phyloP scores from a whole-genome alignment of 1,140 invertebrate species.

The Bombus balteatus region DNA sequence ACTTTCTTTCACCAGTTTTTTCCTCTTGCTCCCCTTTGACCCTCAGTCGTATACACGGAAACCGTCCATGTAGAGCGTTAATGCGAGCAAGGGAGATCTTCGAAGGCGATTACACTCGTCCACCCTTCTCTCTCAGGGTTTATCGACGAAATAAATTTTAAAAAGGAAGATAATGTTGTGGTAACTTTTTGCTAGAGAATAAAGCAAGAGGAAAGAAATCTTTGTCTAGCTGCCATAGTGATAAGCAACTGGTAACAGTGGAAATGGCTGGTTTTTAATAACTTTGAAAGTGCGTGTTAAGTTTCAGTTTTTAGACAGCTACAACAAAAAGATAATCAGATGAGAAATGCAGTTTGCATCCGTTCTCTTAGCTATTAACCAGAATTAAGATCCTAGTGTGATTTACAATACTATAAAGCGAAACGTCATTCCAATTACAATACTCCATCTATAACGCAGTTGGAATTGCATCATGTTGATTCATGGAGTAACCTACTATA shows the following conservation, averaged over 20 bases:
- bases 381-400: not conserved
- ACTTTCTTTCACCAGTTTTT: not conserved
- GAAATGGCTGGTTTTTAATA: not conserved
- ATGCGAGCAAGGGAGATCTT: not conserved
- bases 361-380: not conserved
- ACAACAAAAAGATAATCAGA: not conserved
- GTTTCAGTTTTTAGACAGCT: too few relatives aligned
- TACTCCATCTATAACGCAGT: not conserved
- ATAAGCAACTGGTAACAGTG: not conserved
- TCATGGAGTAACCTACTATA: not conserved
- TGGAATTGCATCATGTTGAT: not conserved
- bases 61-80: conserved; percentile 8
- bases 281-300: not conserved
- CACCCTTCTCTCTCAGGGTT: not conserved
- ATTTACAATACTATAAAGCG: conserved; percentile 1
- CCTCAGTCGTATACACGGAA: not conserved
- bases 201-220: not conserved
- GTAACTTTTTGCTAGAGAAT: not conserved
- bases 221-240: not conserved
- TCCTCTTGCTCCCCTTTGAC: too few relatives aligned
- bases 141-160: conserved; percentile 9
- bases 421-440: not conserved
- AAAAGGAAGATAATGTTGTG: too few relatives aligned
- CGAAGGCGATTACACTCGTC: not conserved
- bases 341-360: not conserved